These are phyloP conservation scores for Drosophila paranaensis DNA, from an alignment of 2,888 invertebrate species.

Conservation along the genomic window DNA sequence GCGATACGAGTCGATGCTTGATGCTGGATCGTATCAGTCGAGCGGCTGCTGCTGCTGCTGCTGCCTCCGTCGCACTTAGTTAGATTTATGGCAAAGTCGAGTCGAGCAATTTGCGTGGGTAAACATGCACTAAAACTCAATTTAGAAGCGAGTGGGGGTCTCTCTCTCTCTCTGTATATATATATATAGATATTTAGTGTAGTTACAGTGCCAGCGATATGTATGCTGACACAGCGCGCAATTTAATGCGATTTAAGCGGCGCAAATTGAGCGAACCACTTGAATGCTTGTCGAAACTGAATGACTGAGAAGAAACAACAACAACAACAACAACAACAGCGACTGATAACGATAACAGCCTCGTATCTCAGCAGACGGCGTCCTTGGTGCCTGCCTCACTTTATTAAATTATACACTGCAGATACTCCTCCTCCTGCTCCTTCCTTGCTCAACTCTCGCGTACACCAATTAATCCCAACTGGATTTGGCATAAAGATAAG, in stretches of 20 bases:
- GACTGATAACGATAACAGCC: slow-evolving; percentile 65
- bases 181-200: slow-evolving; percentile 12
- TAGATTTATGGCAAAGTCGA: slow-evolving; percentile 78
- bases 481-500: slow-evolving; percentile 81
- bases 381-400: slow-evolving; percentile 54
- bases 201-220: slow-evolving; percentile 53
- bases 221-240: slow-evolving; percentile 61
- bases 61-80: slow-evolving; percentile 66
- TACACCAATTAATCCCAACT: slow-evolving; percentile 78
- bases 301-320: slow-evolving; percentile 25
- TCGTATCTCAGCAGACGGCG: slow-evolving; percentile 5
- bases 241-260: slow-evolving; percentile 80
- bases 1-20: slow-evolving; percentile 38
- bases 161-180: neutral
- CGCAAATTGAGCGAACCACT: slow-evolving; percentile 79
- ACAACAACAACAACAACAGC: slow-evolving; percentile 28
- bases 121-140: slow-evolving; percentile 83
- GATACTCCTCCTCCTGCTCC: slow-evolving; percentile 8
- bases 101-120: slow-evolving; percentile 84
- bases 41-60: slow-evolving; percentile 10
- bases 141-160: slow-evolving; percentile 65
- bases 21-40: slow-evolving; percentile 21
- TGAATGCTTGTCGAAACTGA: slow-evolving; percentile 57
- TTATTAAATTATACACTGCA: slow-evolving; percentile 79
- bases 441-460: slow-evolving; percentile 43